Evolutionary conservation across 2,888 invertebrate species (phyloP), one percentile per base, ranked within the genome.

Genomic region (Troglohyphantes excavatus): DNA sequence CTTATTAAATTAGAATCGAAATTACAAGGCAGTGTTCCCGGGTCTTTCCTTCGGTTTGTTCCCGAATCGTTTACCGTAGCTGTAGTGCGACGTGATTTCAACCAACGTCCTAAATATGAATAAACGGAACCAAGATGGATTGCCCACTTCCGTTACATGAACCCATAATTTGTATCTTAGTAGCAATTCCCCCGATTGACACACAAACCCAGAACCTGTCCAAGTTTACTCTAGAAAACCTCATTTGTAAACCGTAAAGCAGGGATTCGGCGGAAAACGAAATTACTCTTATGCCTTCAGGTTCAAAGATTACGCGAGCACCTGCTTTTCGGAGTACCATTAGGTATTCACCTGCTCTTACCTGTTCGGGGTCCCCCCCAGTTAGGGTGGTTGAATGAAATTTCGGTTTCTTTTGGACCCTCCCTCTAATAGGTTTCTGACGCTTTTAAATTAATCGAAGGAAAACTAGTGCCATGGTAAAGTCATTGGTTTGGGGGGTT

Each of bases 331-430:
- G 68, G 46, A 70, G 17, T 43, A 68, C 75, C 43, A 68, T 70
- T 73, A 76, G 76, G 29, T 63, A 79, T 86, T 72, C 86, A 86
- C 86, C 86, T 86, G 79, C 86, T 79, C 63, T 9, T 46, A 70
- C 72, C 86, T 70, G 43, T 59, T 33, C 13, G 26, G 13, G 78
- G 9, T 39, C 85, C 85, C 29, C 70, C 5, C 11, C 19, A 65
- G 43, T 19, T 19, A 29, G 23, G 53, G 29, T 26, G n/a, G 53
- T 46, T 0, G 13, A 59, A 53, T 27, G 19, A 46, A 29, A 65
- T 79, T 79, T 53, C 46, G 19, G 11, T 73, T 46, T 73, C 72
- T n/a, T 68, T 68, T 19, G 29, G 29, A 33, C 19, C 33, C 68
- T 33, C 21, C 68, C 68, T 19, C 68, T n/a, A 68, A 17, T n/a